Evolutionary conservation across 1,140 invertebrate genomes (phyloP), one percentile per base, ranked within the genome.

Genomic region (Orchestia grillus): DNA sequence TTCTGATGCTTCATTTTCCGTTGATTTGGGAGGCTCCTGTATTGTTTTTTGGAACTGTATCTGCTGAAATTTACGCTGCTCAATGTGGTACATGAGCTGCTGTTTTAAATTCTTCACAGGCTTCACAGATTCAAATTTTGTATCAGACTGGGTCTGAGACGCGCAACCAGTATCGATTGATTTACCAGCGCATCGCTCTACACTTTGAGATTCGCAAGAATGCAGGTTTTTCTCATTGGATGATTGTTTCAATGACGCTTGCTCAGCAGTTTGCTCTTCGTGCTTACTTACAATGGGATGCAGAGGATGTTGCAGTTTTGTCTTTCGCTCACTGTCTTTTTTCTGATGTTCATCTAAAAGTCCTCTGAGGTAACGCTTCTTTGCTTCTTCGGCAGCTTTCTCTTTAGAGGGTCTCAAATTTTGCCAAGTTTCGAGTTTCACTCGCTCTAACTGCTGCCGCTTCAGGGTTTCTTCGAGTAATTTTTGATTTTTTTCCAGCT

Each of bases 61-160:
- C 92, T 94, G 92, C 41, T 94, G 43, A 19, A 94, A 45, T 40
- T 47, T 94, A 45, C 44, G 92, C 44, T 94, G 92, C 44, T 94
- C 92, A 8, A 94, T 44, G 92, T 94, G 92, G 44, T 94, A 94
- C 92, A 94, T 94, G 19, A 94, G 92, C 44, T 94, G 92, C 92
- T 94, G 41, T 47, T 45, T 94, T 11, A 94, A 15, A 45, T 94
- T 47, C 40, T 94, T 42, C 11, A 91, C 88, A 3, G 88, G 88
- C 28, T 4, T 28, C 42, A 91, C 15, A 42, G 88, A 4, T 44
- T 91, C 88, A 44, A 77, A 77, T 77, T 77, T 77, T 77, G 62
- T 77, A 77, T 77, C 28, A 77, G 62, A 77, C 62, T 77, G 11
- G 36, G 62, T 36, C 28, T 77, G 62, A 77, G 62, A 36, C 62